Evolutionary conservation across 2,888 invertebrate genomes (phyloP), one percentile per base, ranked within the genome.

Genomic region (Arge pagana): DNA sequence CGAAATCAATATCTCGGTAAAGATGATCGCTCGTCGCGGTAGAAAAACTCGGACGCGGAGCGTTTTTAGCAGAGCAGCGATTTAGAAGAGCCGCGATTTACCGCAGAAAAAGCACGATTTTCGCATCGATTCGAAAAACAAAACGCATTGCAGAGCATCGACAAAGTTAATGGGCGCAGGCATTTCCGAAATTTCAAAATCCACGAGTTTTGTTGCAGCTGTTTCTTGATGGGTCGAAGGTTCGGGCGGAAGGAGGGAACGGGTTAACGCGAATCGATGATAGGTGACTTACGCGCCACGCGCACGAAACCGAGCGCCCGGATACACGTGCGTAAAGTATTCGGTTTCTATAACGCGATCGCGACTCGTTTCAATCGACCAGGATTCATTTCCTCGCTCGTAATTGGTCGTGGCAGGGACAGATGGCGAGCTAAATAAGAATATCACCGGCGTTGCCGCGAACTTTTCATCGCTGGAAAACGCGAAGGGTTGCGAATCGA

Each of bases 401-500:
- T 30, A 45, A 45, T 45, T 45, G 45, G 10, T 33, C 15, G 45
- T 45, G 45, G 45, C 45, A 45, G 13, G 33, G 45, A 45, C 45
- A 45, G 45, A 45, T 45, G 45, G 45, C 24, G n/a, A 45, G 31
- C 35, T 35, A 33, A 45, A 45, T 24, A 33, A 33, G 45, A 35
- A 45, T 33, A 45, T 45, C 45, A 24, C 33, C n/a, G 5, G 45
- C 33, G n/a, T 3, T 3, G 28, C n/a, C 8, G 3, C 10, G 13
- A 19, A 18, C 11, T 37, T 8, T 37, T 10, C 10, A 15, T 37
- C 11, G n/a, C 21, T 40, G 21, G 33, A 31, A 40, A 21, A 40
- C 41, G 41, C 40, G 40, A 50, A 50, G 50, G 50, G 50, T 41
- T 48, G 36, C n/a, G 28, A 50, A 33, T 50, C 50, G 50, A 50